Percentiles rank a stretch among this genome's conserved stretches.
phyloP scores from a whole-genome alignment of 2,888 invertebrate species.

The Serripes groenlandicus region DNA sequence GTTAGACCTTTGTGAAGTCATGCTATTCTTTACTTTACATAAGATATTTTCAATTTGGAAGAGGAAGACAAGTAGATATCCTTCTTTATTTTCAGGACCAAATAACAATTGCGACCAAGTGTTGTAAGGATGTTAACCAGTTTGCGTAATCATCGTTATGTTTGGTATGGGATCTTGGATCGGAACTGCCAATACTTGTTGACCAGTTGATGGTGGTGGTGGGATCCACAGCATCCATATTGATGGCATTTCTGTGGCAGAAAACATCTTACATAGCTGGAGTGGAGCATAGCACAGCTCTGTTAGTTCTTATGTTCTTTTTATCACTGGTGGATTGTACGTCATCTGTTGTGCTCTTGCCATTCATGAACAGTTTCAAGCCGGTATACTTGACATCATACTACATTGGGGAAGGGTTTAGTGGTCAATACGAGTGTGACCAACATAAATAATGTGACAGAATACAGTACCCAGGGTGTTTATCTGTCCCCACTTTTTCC shows the following conservation, averaged over 20 bases:
- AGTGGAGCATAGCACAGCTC: constrained; percentile 82
- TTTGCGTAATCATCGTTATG: constrained; percentile 89
- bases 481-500: constrained; percentile 89
- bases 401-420: constrained; percentile 87
- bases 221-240: constrained; percentile 86
- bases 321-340: constrained; percentile 93
- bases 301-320: constrained; percentile 90
- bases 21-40: neutral
- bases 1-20: neutral
- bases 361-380: constrained; percentile 91
- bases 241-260: constrained; percentile 88
- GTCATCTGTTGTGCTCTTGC: constrained; percentile 94
- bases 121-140: constrained; percentile 70
- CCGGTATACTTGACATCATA: constrained; percentile 93
- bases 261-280: constrained; percentile 88
- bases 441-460: constrained; percentile 82
- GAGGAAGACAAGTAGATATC: neutral
- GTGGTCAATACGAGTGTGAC: constrained; percentile 87
- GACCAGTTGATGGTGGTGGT: constrained; percentile 88
- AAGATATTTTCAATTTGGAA: neutral
- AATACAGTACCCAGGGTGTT: constrained; percentile 70
- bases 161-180: constrained; percentile 93
- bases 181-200: constrained; percentile 94
- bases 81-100: no score
- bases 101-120: constrained; percentile 18